Percentiles rank a stretch among this genome's conserved stretches.
Conservation (phyloP, 2,888 invertebrate species). For the Cheilosia soror region DNA sequence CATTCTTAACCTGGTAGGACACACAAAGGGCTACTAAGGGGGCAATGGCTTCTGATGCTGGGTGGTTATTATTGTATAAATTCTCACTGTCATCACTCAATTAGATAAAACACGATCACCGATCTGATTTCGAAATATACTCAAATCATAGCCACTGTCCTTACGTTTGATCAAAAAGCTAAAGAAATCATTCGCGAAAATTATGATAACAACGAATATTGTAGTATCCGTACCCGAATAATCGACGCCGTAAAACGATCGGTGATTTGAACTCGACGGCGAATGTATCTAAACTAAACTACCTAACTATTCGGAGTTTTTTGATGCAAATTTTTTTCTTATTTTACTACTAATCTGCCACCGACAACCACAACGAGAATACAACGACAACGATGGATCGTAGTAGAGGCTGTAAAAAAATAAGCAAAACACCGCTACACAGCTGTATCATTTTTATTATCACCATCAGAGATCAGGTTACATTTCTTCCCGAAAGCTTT, state of each 20-base stretch:
- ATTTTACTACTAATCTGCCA: conserved; percentile 46
- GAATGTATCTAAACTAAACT: conserved; percentile 75
- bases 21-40: background rate
- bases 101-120: conserved; percentile 45
- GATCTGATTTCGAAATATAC: background rate
- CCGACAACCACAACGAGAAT: conserved; percentile 30
- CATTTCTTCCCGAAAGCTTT: conserved; percentile 69
- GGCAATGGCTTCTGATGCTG: background rate
- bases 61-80: background rate
- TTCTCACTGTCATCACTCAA: conserved; percentile 52
- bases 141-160: conserved; percentile 4
- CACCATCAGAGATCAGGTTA: conserved; percentile 65
- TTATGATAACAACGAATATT: conserved; percentile 29
- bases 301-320: conserved; percentile 71
- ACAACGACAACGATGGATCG: conserved; percentile 45
- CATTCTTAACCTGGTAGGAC: background rate
- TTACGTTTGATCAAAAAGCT: conserved; percentile 47
- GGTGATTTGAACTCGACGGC: conserved; percentile 71
- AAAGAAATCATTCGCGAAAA: conserved; percentile 34
- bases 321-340: conserved; percentile 53
- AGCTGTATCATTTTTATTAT: conserved; percentile 66
- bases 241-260: conserved; percentile 47
- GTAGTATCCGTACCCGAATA: conserved; percentile 26
- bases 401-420: conserved; percentile 35
- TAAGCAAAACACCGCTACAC: conserved; percentile 33